Base-by-base conservation (phyloP, 2,797 vertebrate species). In the Vireo griseus region DNA sequence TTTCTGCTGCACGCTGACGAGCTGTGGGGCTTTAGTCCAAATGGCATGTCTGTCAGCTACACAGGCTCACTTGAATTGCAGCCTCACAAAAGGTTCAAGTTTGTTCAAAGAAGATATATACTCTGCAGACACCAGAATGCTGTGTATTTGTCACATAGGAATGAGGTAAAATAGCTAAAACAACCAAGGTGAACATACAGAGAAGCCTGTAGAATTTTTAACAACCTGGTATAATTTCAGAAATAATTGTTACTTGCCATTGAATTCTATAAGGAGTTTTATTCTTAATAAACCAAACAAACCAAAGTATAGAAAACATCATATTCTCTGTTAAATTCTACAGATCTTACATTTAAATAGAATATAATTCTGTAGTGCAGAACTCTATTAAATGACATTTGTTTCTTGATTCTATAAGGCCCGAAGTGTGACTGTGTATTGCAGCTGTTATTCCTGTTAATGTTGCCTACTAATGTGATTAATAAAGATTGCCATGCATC, bases 401-500 rank as follows among this genome's bases (percentile, higher is more conserved):
- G 21, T 75, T 86, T 86, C 75, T 80, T 90, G 51, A 59, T 83
- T 89, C 73, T 48, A 0, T 91, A 73, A 65, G n/a, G 57, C 33
- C 52, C 62, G 39, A 69, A 88, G 16, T 63, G 16, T 78, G 77
- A 51, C 87, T 69, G 18, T 68, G 17, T 92, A 57, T 91, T 88
- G 87, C 40, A 84, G 69, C 59, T 94, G 63, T 81, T 94, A 35
- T 11, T 86, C 55, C 55, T 77, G 20, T 25, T 93, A 85, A 79
- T 74, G 37, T 80, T 92, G 28, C 78, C 61, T 66, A 31, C 52
- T 74, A 74, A 39, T 37, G 48, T 85, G 85, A 68, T 95, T 95
- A 88, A 51, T 92, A 91, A 81, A 73, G 80, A 93, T 91, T 74
- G n/a, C 86, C 62, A 52, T 81, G 74, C 87, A 93, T 95, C 87